phyloP scores from a whole-genome alignment of 2,113 vertebrate genomes.

The Plecotus auritus region DNA sequence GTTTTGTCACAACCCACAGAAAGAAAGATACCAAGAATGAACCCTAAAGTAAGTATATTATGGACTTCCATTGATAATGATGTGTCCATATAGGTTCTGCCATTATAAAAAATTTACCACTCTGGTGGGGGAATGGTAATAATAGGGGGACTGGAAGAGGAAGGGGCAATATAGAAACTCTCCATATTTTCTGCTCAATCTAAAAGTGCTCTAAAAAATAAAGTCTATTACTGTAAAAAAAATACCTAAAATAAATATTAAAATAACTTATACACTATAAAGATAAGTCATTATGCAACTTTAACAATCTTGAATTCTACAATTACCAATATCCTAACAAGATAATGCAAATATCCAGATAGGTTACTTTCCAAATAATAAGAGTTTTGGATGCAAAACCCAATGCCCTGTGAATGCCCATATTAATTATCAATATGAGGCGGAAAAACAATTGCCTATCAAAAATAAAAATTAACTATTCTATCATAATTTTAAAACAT shows the following conservation, averaged over 20 bases:
- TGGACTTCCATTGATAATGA: background rate
- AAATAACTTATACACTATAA: background rate
- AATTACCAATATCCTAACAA: background rate
- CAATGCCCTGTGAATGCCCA: background rate
- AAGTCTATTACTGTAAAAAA: background rate
- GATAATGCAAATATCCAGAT: background rate
- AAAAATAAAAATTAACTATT: conserved; percentile 43
- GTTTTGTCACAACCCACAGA: background rate
- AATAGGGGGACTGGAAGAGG: background rate
- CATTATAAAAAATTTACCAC: background rate
- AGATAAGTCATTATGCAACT: conserved; percentile 4
- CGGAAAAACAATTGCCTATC: background rate
- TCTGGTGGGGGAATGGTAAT: background rate
- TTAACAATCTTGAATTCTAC: conserved; percentile 23
- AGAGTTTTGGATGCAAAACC: background rate
- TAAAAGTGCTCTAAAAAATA: background rate
- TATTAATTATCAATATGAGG: conserved; percentile 6
- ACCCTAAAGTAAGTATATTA: background rate
- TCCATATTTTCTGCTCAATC: background rate
- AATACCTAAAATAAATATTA: background rate
- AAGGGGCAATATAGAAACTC: background rate
- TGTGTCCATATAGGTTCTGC: background rate
- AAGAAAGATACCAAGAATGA: background rate
- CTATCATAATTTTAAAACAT: conserved; percentile 25
- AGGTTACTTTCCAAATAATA: conserved; percentile 18